Base-by-base conservation (phyloP, 2,888 invertebrate genomes). In the Latheticus oryzae region DNA sequence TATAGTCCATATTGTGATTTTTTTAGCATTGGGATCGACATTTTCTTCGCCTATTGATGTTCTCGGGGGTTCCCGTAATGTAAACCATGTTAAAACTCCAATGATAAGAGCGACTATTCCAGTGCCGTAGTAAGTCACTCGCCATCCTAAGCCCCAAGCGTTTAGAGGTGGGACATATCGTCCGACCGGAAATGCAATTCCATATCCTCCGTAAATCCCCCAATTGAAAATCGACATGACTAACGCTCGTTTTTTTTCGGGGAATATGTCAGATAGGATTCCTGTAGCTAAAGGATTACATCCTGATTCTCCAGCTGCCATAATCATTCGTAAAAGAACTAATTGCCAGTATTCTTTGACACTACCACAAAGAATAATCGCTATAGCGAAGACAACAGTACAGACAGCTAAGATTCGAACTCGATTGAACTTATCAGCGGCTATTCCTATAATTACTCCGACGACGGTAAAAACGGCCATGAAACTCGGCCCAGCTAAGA, bases 181-280 rank as follows among this genome's bases (percentile, higher is more conserved):
- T 0, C 95, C 95, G 2, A 95, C 89, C 0, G 95, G 95, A 75
- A 95, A 95, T 0, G 95, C 93, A 62, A 95, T 88, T 33, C 95
- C 95, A 69, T 95, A 95, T 1, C 95, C 95, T 19, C 95, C 93
- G 73, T 95, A 96, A 65, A 95, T 95, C 5, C 96, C 95, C 95
- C 95, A 95, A 78, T 95, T 95, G 82, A 95, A 95, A 60, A 96
- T 87, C 0, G 95, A 93, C 83, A 95, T 88, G 7, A 95, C 95
- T 28, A 95, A 78, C 1, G 93, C 95, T 52, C 95, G 84, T 71
- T 93, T 90, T 60, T 86, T 83, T 73, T 91, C 91, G 0, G 88
- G 86, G 73, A 92, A 91, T 70, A 91, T 85, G 72, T 93, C 92
- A 0, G 91, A 89, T 56, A 93, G 81, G 35, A 93, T 87, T 3